Percentiles rank a stretch among this genome's conserved stretches.
Conservation (phyloP, 1,140 invertebrate genomes). For the Sycophila sp. region DNA sequence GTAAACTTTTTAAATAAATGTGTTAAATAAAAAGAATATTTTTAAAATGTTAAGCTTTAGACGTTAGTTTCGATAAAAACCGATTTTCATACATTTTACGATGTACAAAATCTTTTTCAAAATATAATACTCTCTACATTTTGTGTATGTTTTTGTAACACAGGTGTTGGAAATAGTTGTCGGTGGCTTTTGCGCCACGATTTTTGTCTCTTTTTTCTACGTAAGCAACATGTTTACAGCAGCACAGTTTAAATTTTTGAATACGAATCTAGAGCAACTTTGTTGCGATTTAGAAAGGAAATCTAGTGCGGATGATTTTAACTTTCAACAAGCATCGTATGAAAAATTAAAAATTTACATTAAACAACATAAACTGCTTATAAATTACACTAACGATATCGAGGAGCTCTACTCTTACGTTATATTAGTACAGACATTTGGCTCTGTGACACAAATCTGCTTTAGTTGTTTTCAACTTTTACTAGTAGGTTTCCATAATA, state of each 20-base stretch:
- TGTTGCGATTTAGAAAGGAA: background rate
- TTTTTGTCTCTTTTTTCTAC: conserved; percentile 43
- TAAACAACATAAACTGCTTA: conserved; percentile 46
- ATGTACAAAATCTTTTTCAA: too few species aligned
- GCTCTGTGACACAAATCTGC: conserved; percentile 43
- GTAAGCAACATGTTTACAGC: conserved; percentile 41
- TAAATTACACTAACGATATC: conserved; percentile 42
- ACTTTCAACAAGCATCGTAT: background rate
- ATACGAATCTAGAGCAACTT: conserved; percentile 33
- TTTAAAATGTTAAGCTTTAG: too few species aligned
- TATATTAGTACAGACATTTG: conserved; percentile 44
- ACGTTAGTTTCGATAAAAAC: too few species aligned
- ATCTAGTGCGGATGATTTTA: background rate
- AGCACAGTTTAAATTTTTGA: conserved; percentile 48
- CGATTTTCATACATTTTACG: too few species aligned
- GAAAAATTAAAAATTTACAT: conserved; percentile 44
- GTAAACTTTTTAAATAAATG: too few species aligned
- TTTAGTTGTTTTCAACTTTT: conserved; percentile 29
- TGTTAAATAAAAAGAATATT: too few species aligned
- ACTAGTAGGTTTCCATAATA: background rate
- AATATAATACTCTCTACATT: background rate
- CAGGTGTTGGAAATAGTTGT: conserved; percentile 39
- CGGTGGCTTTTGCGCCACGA: conserved; percentile 32
- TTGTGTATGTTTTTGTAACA: too few species aligned
- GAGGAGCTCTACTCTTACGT: conserved; percentile 45